phyloP scores from a whole-genome alignment of 2,797 vertebrate species.

The Sebastes trivittatus region DNA sequence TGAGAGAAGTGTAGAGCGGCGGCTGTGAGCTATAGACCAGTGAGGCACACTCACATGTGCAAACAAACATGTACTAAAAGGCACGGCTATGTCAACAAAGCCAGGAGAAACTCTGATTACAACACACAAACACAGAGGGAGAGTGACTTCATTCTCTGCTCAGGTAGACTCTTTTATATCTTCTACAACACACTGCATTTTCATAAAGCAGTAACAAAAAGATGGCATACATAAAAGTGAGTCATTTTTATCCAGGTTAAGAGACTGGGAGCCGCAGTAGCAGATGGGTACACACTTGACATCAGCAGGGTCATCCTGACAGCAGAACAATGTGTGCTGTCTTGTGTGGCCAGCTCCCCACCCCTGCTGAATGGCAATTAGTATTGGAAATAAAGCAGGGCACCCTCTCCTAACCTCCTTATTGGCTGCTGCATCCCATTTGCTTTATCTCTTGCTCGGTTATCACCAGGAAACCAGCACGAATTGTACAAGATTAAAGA shows the following conservation, averaged over 20 bases:
- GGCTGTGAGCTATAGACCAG: no score
- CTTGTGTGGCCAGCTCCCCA: conserved; percentile 38
- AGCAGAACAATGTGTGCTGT: conserved; percentile 43
- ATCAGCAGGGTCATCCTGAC: conserved; percentile 57
- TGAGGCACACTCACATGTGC: no score
- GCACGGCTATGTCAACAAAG: no score
- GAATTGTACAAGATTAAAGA: conserved; percentile 18
- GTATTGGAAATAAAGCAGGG: conserved; percentile 39
- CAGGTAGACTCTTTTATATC: no score
- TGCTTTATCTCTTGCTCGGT: conserved; percentile 9
- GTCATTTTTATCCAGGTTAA: not conserved
- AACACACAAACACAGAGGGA: no score
- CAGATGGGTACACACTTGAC: conserved; percentile 45
- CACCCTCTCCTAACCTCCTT: conserved; percentile 29
- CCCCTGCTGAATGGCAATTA: conserved; percentile 66
- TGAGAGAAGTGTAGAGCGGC: no score
- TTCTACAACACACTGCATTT: not conserved
- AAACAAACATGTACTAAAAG: no score
- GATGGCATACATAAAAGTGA: not conserved
- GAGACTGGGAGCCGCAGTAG: conserved; percentile 12
- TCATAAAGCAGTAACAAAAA: not conserved
- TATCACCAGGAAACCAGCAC: conserved; percentile 12
- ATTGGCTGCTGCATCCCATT: conserved; percentile 23
- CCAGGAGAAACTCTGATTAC: no score
- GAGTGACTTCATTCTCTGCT: no score